Evolutionary conservation across 1,140 invertebrate species (phyloP), one percentile per base, ranked within the genome.

Genomic region (Neodiprion fabricii): DNA sequence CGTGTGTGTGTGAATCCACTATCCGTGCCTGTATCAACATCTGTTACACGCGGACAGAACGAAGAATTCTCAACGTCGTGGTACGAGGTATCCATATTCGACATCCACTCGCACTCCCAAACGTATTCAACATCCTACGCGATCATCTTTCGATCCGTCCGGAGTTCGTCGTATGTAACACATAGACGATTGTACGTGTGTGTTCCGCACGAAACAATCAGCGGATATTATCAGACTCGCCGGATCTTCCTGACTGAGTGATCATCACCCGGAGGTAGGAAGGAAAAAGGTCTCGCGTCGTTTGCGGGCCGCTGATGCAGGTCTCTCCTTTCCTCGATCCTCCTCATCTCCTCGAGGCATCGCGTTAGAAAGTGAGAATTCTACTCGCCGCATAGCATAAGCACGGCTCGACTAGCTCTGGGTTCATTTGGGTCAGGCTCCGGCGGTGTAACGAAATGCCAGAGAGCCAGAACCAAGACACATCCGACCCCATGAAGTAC

Each of bases 341-440:
- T 61, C 53, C 11, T 61, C 53, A 61, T 61, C 53, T 61, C 53
- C 28, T 61, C 11, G 53, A 61, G 53, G n/a, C n/a, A 61, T 40
- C 28, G 28, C 53, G 53, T 61, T 61, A 61, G 53, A 61, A 61
- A 61, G 53, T 61, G 53, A 61, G 53, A 61, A 61, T 9, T 61
- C 53, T 17, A 40, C 28, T 40, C 28, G 5, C 28, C 28, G 28
- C 28, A 40, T 5, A 40, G 28, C 28, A 0, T 5, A 40, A 40
- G 28, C 28, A 40, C 28, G 28, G 28, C 2, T 9, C n/a, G 53
- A 5, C 11, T 12, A 61, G 53, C 53, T 61, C 11, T 14, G n/a
- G 53, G 53, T 61, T 61, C 53, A 61, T 61, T 61, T 61, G 53
- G 53, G 53, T 61, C 53, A 61, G 11, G 28, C 28, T 40, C 4